Conservation (phyloP, 2,888 invertebrate species). For the Hanleya hanleyi region DNA sequence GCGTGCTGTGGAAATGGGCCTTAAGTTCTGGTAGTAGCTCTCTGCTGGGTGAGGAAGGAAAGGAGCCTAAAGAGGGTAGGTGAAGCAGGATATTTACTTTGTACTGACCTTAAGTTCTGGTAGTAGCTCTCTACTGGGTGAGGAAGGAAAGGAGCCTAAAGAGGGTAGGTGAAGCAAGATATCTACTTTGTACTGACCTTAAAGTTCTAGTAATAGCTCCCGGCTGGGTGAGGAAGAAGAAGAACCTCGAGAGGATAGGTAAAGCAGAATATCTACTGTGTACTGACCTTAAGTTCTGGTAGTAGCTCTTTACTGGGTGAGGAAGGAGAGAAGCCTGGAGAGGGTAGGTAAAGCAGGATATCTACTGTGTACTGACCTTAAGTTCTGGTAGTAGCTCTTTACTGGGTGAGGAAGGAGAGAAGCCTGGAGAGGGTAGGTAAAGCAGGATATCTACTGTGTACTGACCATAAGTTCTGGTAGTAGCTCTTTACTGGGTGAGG, state of each 20-base stretch:
- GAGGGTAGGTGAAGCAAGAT: conserved; percentile 29
- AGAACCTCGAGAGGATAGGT: conserved; percentile 34
- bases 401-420: conserved; percentile 50
- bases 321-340: conserved; percentile 43
- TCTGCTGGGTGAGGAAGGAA: conserved; percentile 52
- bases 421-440: conserved; percentile 30
- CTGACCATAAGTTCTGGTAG: conserved; percentile 51
- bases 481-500: conserved; percentile 48
- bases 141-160: conserved; percentile 45
- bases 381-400: conserved; percentile 50
- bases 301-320: conserved; percentile 49
- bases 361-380: conserved; percentile 47
- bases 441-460: conserved; percentile 35
- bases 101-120: conserved; percentile 50
- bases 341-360: conserved; percentile 26
- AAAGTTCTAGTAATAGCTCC: conserved; percentile 48
- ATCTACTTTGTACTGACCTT: conserved; percentile 46
- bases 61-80: conserved; percentile 34
- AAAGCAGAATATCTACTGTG: too few species aligned
- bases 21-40: conserved; percentile 49
- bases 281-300: conserved; percentile 51
- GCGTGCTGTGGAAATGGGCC: too few species aligned
- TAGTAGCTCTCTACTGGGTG: conserved; percentile 48
- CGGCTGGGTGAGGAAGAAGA: conserved; percentile 53
- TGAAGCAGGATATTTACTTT: conserved; percentile 32